These are phyloP conservation scores for Phaedon cochleariae DNA, from an alignment of 2,888 invertebrate genomes.

Conservation along the genomic window DNA sequence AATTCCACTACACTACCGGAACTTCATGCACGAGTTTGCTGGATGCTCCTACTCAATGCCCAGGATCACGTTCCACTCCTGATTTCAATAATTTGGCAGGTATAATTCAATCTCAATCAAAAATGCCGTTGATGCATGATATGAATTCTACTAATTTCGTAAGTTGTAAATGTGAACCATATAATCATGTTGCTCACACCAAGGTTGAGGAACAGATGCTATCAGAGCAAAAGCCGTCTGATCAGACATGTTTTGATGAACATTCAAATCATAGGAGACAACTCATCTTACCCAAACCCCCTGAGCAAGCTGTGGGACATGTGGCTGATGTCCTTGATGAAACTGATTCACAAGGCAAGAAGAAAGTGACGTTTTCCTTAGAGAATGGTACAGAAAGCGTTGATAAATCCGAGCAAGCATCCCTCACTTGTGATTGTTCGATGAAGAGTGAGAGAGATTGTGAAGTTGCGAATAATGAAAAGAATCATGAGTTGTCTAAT, in stretches of 20 bases:
- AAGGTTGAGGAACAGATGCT: not conserved
- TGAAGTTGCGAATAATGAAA: not conserved
- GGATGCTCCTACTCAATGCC: slow-evolving; percentile 22
- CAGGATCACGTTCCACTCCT: slow-evolving; percentile 25
- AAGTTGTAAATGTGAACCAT: not conserved
- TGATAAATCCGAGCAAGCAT: slow-evolving; percentile 13
- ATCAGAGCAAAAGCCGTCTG: not conserved
- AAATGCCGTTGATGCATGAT: too few species aligned
- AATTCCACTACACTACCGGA: slow-evolving; percentile 46
- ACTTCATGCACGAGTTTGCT: slow-evolving; percentile 45
- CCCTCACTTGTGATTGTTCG: slow-evolving; percentile 3
- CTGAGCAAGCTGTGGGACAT: not conserved
- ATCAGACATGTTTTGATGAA: not conserved
- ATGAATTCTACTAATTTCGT: not conserved
- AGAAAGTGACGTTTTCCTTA: not conserved
- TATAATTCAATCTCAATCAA: slow-evolving; percentile 9
- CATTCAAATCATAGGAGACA: not conserved
- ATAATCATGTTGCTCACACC: too few species aligned
- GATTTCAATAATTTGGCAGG: slow-evolving; percentile 36
- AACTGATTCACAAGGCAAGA: not conserved
- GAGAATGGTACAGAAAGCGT: not conserved
- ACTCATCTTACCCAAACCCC: slow-evolving; percentile 5
- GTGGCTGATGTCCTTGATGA: slow-evolving; percentile 15
- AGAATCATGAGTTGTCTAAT: not conserved
- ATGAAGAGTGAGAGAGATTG: not conserved